Evolutionary conservation across 2,113 vertebrate species (phyloP).

Genomic region (Seriola dumerili): DNA sequence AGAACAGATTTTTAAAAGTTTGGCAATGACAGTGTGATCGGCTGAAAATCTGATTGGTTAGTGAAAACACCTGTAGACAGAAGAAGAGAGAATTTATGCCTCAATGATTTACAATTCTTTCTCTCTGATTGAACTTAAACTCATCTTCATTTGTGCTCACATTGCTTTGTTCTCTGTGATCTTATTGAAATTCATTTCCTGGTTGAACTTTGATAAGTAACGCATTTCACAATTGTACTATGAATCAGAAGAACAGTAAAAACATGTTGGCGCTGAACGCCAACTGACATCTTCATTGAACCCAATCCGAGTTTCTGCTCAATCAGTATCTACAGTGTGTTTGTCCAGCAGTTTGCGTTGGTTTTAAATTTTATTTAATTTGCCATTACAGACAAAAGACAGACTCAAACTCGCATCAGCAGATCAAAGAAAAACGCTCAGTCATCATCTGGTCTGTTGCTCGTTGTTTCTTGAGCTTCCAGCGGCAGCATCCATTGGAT

Average conservation of each 20-base stretch:
- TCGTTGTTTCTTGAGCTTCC: conserved; percentile 64
- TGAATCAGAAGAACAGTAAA: conserved; percentile 10
- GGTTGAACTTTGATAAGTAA: neutral
- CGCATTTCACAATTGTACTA: neutral
- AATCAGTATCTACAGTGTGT: conserved; percentile 5
- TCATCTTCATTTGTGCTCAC: neutral
- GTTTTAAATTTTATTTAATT: conserved; percentile 49
- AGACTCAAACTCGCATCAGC: conserved; percentile 14
- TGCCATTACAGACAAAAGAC: conserved; percentile 38
- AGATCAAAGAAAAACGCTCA: conserved; percentile 68
- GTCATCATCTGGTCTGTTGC: conserved; percentile 69
- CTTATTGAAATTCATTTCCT: neutral
- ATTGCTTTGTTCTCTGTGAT: neutral
- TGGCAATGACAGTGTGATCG: too few species aligned
- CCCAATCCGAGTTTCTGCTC: neutral
- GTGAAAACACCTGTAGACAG: too few species aligned
- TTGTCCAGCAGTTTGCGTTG: conserved; percentile 22
- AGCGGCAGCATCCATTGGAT: conserved; percentile 54
- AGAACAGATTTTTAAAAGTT: too few species aligned
- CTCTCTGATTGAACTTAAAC: too few species aligned
- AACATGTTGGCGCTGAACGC: neutral
- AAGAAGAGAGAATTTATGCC: too few species aligned
- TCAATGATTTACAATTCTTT: too few species aligned
- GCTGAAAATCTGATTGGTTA: too few species aligned
- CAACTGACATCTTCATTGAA: conserved; percentile 8